Evolutionary conservation across 2,888 invertebrate genomes (phyloP).

Genomic region (Psylliodes chrysocephalus): DNA sequence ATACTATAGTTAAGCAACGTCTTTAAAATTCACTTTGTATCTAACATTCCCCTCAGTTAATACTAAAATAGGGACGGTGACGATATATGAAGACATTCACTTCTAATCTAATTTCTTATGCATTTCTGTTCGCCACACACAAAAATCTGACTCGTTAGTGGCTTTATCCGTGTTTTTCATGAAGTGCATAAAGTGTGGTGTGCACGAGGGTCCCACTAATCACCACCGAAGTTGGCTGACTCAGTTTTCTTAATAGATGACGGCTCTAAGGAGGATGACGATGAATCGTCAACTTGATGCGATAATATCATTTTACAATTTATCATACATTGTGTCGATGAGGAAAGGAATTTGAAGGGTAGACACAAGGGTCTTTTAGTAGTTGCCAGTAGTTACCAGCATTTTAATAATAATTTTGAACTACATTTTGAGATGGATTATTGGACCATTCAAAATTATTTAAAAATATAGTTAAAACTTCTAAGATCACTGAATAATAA

Average conservation of each 20-base stretch:
- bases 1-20: neutral
- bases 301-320: slow-evolving; percentile 53
- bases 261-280: neutral
- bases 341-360: neutral
- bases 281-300: slow-evolving; percentile 27
- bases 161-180: slow-evolving; percentile 54
- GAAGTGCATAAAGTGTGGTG: slow-evolving; percentile 37
- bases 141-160: slow-evolving; percentile 51
- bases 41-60: too few relatives aligned
- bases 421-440: too few relatives aligned
- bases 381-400: too few relatives aligned
- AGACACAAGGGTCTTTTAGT: too few relatives aligned
- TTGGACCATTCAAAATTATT: too few relatives aligned
- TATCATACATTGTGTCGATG: slow-evolving; percentile 40
- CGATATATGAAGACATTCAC: slow-evolving; percentile 21
- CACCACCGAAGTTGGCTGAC: slow-evolving; percentile 52
- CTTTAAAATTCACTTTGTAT: neutral
- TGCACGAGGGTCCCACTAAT: slow-evolving; percentile 48
- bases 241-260: slow-evolving; percentile 49
- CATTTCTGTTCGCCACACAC: slow-evolving; percentile 49
- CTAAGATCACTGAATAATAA: too few relatives aligned
- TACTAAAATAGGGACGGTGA: neutral
- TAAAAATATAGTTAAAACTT: too few relatives aligned
- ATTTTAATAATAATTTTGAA: too few relatives aligned
- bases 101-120: slow-evolving; percentile 44